Percentiles rank a stretch among this genome's conserved stretches.
These are phyloP conservation scores for Tuta absoluta DNA, from an alignment of 2,888 invertebrate species.

Conservation along the genomic window DNA sequence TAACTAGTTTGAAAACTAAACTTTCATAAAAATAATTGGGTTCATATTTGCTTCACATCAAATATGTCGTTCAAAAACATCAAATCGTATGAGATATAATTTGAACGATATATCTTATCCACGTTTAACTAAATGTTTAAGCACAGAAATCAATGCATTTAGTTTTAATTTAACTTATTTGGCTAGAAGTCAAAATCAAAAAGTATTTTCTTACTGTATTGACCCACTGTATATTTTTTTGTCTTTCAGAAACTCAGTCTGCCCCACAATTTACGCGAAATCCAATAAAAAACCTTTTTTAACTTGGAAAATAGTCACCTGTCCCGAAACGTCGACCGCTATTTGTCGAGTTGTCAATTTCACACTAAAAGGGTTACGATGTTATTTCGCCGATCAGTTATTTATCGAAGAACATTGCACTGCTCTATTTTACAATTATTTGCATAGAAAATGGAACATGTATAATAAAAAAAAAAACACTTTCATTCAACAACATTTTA, in stretches of 20 bases:
- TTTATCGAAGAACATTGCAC: not conserved
- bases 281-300: conserved; percentile 9
- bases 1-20: no score
- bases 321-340: conserved; percentile 7
- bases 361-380: conserved; percentile 22
- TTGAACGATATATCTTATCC: no score
- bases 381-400: conserved; percentile 14
- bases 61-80: no score
- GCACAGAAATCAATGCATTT: no score
- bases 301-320: conserved; percentile 3
- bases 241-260: not conserved
- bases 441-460: not conserved
- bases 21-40: no score
- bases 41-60: no score
- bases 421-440: not conserved
- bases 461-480: not conserved
- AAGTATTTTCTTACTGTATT: no score
- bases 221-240: not conserved
- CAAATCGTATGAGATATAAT: no score
- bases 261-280: not conserved
- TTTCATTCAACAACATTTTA: not conserved
- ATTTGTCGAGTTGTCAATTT: conserved; percentile 39
- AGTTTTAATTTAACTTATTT: no score
- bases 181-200: no score
- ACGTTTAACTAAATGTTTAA: no score